These are phyloP conservation scores for Malacoctenus gilli DNA, from an alignment of 2,797 vertebrate species.

Conservation along the genomic window DNA sequence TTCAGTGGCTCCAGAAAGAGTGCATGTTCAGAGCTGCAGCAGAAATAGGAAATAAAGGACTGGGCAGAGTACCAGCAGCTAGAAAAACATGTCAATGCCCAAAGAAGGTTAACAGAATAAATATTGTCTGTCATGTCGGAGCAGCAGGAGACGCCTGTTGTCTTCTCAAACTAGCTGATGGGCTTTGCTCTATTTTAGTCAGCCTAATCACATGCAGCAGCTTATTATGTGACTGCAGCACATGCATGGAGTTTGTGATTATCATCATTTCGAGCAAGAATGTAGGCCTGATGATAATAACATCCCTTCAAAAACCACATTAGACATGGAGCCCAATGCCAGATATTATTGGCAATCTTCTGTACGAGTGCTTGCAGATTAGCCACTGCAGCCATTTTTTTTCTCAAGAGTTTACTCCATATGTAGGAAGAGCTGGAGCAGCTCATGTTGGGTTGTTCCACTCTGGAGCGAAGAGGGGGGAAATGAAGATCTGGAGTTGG, in stretches of 20 bases:
- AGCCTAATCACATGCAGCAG: conserved; percentile 8
- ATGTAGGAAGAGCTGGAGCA: neutral
- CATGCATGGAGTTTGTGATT: conserved; percentile 26
- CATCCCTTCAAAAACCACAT: conserved; percentile 7
- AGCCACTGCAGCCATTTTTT: neutral
- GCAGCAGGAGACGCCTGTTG: conserved; percentile 1
- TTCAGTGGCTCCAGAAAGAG: neutral
- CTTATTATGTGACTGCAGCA: conserved; percentile 31
- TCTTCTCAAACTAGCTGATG: conserved; percentile 21
- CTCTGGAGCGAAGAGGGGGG: neutral
- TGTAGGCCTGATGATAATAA: conserved; percentile 18
- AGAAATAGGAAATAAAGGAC: too few relatives aligned
- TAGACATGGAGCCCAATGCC: neutral
- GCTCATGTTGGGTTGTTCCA: neutral
- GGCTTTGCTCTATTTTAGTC: conserved; percentile 8
- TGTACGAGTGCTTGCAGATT: conserved; percentile 3
- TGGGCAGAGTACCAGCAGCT: neutral
- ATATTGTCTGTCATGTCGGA: conserved; percentile 4
- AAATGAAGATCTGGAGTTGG: neutral
- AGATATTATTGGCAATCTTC: conserved; percentile 13
- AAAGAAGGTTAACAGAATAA: neutral
- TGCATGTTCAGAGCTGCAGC: too few relatives aligned
- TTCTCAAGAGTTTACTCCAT: neutral
- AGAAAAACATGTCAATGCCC: neutral
- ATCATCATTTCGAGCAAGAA: conserved; percentile 23